Evolutionary conservation across 2,797 vertebrate genomes (phyloP).

Genomic region (Syngnathus rostellatus): DNA sequence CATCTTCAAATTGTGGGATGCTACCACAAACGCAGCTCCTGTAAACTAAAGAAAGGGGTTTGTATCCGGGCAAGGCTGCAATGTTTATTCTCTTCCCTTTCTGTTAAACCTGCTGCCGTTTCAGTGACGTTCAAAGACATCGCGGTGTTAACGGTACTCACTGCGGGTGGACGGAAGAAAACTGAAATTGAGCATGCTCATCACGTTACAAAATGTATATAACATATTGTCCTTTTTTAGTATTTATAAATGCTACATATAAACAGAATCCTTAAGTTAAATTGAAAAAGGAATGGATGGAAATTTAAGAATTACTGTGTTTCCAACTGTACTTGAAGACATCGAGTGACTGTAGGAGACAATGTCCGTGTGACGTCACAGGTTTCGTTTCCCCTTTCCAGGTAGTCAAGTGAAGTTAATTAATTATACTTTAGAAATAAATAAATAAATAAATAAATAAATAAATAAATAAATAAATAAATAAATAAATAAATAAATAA

Average conservation of each 20-base stretch:
- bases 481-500: too few species aligned
- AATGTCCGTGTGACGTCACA: slow-evolving; percentile 52
- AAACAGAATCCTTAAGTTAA: neutral
- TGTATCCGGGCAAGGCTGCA: too few species aligned
- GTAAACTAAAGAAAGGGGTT: neutral
- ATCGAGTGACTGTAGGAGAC: slow-evolving; percentile 32
- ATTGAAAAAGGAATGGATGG: neutral
- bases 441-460: too few species aligned
- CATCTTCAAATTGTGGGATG: slow-evolving; percentile 55
- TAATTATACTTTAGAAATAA: too few species aligned
- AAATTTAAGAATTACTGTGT: neutral
- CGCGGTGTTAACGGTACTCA: neutral
- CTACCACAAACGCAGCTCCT: neutral
- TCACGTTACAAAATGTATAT: neutral
- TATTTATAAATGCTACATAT: neutral
- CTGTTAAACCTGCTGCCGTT: neutral
- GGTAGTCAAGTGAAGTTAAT: too few species aligned
- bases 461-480: too few species aligned
- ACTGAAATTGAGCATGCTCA: neutral
- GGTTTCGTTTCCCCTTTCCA: too few species aligned
- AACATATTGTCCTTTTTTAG: neutral
- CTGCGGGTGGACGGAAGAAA: neutral
- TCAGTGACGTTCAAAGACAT: neutral
- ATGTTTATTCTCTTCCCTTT: neutral
- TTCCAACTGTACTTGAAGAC: slow-evolving; percentile 14